Base-by-base conservation (phyloP, 2,888 invertebrate genomes). In the Serrognathus titanus region DNA sequence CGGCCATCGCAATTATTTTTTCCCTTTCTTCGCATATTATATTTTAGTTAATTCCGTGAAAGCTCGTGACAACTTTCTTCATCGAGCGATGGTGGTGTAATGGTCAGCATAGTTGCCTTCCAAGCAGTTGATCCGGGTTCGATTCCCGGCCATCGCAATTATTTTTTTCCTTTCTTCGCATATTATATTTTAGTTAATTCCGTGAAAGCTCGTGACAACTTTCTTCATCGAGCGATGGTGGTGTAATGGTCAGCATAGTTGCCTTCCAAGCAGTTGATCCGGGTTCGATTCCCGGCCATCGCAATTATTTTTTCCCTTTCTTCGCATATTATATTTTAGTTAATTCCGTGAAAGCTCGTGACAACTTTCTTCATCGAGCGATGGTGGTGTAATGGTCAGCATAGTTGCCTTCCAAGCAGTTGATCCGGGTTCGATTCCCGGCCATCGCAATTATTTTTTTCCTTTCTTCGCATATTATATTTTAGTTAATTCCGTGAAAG, bases 391-490 rank as follows among this genome's bases (percentile, higher is more conserved):
- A 75, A 75, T 76, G 76, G 76, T 76, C 73, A 76, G 76, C 76
- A 76, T 76, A 75, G 75, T 76, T 76, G 76, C 76, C 76, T 76
- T 76, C 76, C 76, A 76, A 76, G 76, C 76, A 76, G 75, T 76
- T 76, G 76, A 76, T 76, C 76, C 76, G 76, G 74, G 76, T 76
- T 76, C 76, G 76, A 76, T 76, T 76, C 76, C 74, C 76, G 76
- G 76, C 75, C 76, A 76, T 76, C 55, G 46, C 39, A 45, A 8
- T 16, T 16, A 16, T 16, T 16, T 16, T 16, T 3, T 16, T 0
- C 16, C 0, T 16, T 16, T 16, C 16, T 16, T 16, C 16, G 16
- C 3, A 0, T 16, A 16, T 16, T 16, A 16, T 16, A 16, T 16
- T 16, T 16, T 16, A 16, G 16, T 16, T 16, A 2, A 16, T 16